Evolutionary conservation across 2,888 invertebrate species (phyloP).

Genomic region (Agrotis segetum): DNA sequence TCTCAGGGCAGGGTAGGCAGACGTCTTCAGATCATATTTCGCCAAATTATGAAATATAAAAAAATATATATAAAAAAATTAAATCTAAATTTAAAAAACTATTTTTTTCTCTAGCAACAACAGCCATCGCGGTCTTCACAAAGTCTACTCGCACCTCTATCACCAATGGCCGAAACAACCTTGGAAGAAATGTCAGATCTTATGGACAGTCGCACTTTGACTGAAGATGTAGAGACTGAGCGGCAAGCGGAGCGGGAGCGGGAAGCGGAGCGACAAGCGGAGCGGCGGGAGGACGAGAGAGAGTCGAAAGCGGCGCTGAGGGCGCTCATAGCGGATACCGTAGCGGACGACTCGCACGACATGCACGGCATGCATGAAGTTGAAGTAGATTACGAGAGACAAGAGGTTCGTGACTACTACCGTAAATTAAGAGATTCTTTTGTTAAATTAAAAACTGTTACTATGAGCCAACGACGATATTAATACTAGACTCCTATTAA

Average conservation of each 20-base stretch:
- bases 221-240: conserved; percentile 37
- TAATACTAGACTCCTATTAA: too few relatives aligned
- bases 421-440: too few relatives aligned
- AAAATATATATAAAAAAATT: too few relatives aligned
- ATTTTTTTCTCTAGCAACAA: conserved; percentile 44
- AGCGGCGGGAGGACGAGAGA: conserved; percentile 17
- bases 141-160: conserved; percentile 82
- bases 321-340: conserved; percentile 66
- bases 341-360: conserved; percentile 57
- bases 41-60: background rate
- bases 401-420: conserved; percentile 30
- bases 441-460: too few relatives aligned
- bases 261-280: background rate
- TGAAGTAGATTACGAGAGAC: conserved; percentile 58
- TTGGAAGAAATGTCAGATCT: conserved; percentile 61
- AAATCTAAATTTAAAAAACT: too few relatives aligned
- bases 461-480: too few relatives aligned
- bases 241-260: conserved; percentile 18
- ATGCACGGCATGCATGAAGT: conserved; percentile 66
- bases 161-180: conserved; percentile 59
- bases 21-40: background rate
- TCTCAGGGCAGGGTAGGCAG: background rate
- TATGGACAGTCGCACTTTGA: conserved; percentile 46
- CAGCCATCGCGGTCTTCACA: conserved; percentile 76
- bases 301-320: conserved; percentile 69